A percentile compares a stretch with the other conserved stretches of the same genome.
These are phyloP conservation scores for Bubalus kerabau DNA, from an alignment of 2,113 vertebrate genomes.

Conservation along the genomic window DNA sequence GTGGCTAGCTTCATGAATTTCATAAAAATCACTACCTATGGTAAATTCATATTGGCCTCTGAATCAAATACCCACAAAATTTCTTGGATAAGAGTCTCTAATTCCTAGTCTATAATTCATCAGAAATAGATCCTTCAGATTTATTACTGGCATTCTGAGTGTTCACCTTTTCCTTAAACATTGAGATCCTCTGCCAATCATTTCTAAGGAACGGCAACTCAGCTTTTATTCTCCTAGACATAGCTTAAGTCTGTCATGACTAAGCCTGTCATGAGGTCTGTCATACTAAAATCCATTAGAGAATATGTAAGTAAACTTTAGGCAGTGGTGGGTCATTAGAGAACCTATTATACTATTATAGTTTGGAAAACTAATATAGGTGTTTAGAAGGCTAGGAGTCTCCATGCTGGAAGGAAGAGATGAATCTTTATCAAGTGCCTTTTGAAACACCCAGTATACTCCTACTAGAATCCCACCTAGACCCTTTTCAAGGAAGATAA, in stretches of 20 bases:
- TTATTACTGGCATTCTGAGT: background rate
- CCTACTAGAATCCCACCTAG: conserved; percentile 43
- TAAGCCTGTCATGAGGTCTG: background rate
- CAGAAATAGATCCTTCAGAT: background rate
- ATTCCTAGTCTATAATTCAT: background rate
- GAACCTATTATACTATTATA: background rate
- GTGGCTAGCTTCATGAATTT: background rate
- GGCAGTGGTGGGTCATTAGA: conserved; percentile 41
- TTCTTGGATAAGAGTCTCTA: background rate
- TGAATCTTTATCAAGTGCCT: background rate
- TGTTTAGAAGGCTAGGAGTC: conserved; percentile 25
- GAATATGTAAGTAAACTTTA: background rate
- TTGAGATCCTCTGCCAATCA: background rate
- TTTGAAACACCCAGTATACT: conserved; percentile 49
- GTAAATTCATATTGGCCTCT: background rate
- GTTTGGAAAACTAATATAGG: background rate
- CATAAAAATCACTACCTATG: background rate
- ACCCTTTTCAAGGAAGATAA: conserved; percentile 32
- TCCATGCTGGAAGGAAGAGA: conserved; percentile 4
- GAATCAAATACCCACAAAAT: background rate
- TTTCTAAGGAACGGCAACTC: background rate
- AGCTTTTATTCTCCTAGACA: background rate
- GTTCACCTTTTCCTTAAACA: background rate
- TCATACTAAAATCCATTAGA: background rate
- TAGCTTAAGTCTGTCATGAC: background rate